Conservation (phyloP, 2,797 vertebrate species). For the Valencia hispanica region DNA sequence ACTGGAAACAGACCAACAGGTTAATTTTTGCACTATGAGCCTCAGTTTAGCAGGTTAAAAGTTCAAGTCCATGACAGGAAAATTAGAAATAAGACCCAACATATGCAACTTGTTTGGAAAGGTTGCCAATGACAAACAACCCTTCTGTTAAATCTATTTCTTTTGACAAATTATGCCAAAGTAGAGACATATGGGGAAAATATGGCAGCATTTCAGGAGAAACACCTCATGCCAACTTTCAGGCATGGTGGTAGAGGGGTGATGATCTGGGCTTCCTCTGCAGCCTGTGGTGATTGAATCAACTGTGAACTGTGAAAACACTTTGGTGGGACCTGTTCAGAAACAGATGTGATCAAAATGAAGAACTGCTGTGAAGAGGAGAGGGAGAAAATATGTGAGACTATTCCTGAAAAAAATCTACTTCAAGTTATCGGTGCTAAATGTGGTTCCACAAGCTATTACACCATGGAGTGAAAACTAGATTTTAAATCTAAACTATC, state of each 20-base stretch:
- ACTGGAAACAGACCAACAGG: neutral
- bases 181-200: neutral
- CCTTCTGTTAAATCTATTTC: neutral
- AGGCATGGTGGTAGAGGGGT: too few species aligned
- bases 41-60: neutral
- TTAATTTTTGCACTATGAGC: neutral
- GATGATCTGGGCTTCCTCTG: too few species aligned
- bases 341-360: neutral
- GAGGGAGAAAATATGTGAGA: too few species aligned
- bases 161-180: neutral
- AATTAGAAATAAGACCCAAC: neutral
- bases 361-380: neutral
- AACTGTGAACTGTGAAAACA: neutral
- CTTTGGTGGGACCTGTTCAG: neutral
- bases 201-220: neutral
- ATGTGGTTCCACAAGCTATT: neutral
- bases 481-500: slow-evolving; percentile 17
- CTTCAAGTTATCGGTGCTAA: neutral
- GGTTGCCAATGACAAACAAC: neutral
- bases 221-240: neutral
- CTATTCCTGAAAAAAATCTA: neutral
- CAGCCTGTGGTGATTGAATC: neutral
- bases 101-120: neutral
- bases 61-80: neutral
- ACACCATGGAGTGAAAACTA: neutral